A percentile compares a stretch with the other conserved stretches of the same genome.
Conservation (phyloP, 2,113 vertebrate species). For the Zeus faber region DNA sequence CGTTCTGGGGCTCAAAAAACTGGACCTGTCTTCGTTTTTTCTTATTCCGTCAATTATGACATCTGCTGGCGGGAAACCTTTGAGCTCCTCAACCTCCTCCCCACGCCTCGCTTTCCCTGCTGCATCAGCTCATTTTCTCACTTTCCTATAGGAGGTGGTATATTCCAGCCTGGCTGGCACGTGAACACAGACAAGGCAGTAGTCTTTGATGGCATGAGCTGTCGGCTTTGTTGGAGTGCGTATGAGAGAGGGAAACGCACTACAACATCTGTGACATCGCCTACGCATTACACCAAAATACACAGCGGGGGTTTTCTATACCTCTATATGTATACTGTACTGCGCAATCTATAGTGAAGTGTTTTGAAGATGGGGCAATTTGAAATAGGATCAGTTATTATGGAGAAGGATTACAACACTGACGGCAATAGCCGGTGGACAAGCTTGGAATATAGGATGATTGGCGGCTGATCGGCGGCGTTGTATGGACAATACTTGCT, state of each 20-base stretch:
- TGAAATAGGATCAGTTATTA: constrained; percentile 48
- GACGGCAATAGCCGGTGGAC: constrained; percentile 31
- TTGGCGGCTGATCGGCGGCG: constrained; percentile 32
- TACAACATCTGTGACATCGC: not conserved
- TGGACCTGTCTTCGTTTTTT: constrained; percentile 24
- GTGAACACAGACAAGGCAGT: constrained; percentile 11
- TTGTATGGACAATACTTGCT: constrained; percentile 3
- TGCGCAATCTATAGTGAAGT: constrained; percentile 1
- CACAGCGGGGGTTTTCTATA: constrained; percentile 17
- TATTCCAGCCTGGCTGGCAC: constrained; percentile 18
- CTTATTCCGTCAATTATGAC: constrained; percentile 33
- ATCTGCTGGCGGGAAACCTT: constrained; percentile 22
- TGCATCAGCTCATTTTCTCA: not conserved
- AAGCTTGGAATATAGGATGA: constrained; percentile 23
- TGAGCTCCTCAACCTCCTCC: constrained; percentile 1
- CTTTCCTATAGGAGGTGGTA: constrained; percentile 15
- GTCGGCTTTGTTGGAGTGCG: constrained; percentile 1
- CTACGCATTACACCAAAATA: not conserved
- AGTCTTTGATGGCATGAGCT: constrained; percentile 51
- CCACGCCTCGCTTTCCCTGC: constrained; percentile 1
- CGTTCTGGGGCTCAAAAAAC: too few relatives aligned
- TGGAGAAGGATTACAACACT: constrained; percentile 36
- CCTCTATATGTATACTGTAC: constrained; percentile 24
- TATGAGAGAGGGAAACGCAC: constrained; percentile 4
- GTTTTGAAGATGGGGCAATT: constrained; percentile 28